These are phyloP conservation scores for Harmothoe impar DNA, from an alignment of 2,888 invertebrate species.

Conservation along the genomic window DNA sequence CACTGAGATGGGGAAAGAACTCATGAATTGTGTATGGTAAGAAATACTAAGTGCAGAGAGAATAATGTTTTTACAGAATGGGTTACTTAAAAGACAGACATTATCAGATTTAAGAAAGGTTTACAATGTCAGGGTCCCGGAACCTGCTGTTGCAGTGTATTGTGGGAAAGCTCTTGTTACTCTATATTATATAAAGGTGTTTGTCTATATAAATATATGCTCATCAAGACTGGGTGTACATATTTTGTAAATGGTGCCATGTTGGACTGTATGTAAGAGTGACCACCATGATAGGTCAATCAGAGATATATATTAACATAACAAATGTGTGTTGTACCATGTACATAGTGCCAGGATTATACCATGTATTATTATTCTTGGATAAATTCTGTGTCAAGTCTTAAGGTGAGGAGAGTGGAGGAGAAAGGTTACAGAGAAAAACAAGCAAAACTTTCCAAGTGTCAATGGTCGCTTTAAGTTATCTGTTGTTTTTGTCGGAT, in stretches of 20 bases:
- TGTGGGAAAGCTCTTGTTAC: too few relatives aligned
- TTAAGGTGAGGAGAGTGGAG: neutral
- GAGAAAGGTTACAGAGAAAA: neutral
- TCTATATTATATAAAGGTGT: neutral
- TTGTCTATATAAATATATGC: neutral
- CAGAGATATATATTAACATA: neutral
- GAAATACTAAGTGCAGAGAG: too few relatives aligned
- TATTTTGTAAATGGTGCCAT: conserved; percentile 23
- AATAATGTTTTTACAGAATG: too few relatives aligned
- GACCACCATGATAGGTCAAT: neutral
- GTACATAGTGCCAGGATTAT: conserved; percentile 1
- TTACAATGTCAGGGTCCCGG: neutral
- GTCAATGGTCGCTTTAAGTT: conserved; percentile 38
- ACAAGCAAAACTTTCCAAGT: neutral
- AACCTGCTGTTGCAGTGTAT: neutral
- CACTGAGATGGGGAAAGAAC: too few relatives aligned
- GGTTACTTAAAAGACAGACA: too few relatives aligned
- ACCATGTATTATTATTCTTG: neutral
- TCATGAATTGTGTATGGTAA: too few relatives aligned
- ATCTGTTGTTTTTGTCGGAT: conserved; percentile 22
- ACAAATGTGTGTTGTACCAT: neutral
- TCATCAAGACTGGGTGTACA: neutral
- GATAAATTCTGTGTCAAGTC: conserved; percentile 9
- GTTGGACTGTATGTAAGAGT: neutral
- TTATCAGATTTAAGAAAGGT: too few relatives aligned